A percentile compares a stretch with the other conserved stretches of the same genome.
Conservation (phyloP, 2,888 invertebrate genomes). For the Pandemis cinnamomeana region DNA sequence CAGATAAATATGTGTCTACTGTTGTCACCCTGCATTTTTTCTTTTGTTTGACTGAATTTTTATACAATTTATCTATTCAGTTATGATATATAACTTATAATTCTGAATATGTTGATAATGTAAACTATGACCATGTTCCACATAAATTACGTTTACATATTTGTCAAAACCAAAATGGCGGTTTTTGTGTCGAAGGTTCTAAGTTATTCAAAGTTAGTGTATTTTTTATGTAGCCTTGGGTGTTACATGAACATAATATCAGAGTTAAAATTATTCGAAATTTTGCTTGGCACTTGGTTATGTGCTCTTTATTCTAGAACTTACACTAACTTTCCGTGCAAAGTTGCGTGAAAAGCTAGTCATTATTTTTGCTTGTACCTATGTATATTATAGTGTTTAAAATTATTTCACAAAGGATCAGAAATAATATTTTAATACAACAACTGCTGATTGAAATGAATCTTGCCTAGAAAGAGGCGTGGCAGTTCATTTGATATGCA, state of each 20-base stretch:
- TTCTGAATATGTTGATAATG: conserved; percentile 7
- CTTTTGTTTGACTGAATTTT: background rate
- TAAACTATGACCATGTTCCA: background rate
- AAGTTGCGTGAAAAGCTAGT: no score
- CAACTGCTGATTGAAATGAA: no score
- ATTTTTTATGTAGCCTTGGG: background rate
- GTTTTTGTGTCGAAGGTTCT: conserved; percentile 5
- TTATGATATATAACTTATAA: conserved; percentile 3
- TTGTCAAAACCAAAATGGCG: conserved; percentile 1
- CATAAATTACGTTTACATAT: conserved; percentile 5
- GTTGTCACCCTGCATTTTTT: background rate
- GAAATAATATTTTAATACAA: no score
- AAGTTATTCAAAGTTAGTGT: background rate
- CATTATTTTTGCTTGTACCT: no score
- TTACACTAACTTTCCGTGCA: no score
- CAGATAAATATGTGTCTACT: background rate
- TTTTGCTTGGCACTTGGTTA: background rate
- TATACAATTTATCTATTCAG: conserved; percentile 2
- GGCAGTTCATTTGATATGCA: background rate
- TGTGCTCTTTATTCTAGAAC: background rate
- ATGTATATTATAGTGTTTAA: no score
- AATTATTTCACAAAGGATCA: no score
- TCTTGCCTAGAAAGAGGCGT: background rate
- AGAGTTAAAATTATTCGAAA: background rate
- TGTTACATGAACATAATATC: background rate